Base-by-base conservation (phyloP, 2,888 invertebrate species). In the Lycophotia porphyrea region DNA sequence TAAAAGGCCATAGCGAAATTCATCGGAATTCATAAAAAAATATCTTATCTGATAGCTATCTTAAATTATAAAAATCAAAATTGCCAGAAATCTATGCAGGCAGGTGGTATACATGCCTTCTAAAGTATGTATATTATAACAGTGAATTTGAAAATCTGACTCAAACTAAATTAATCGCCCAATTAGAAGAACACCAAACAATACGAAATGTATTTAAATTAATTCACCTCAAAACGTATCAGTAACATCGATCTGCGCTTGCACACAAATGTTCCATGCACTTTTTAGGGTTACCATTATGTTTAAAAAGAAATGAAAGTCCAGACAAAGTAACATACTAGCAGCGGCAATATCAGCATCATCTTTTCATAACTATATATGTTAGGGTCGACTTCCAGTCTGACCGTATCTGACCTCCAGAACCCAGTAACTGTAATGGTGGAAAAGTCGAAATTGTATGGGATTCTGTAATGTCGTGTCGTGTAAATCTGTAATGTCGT, bases 191-290 rank as follows among this genome's bases (percentile, higher is more conserved):
- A 11, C 31, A 31, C 55, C 63, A 65, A 76, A 72, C 77, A 76
- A 68, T 36, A 73, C 42, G 11, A 77, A 85, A 86, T 78, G 52
- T 85, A 92, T 91, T 90, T 61, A 85, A 93, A 93, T 92, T 81
- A 88, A 93, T 93, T 91, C 93, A 92, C 91, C 87, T 88, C 84
- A 85, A 82, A 89, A 88, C 89, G 90, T 92, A 93, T 93, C 92
- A 81, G 83, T 80, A 76, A 74, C 85, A 85, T 76, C 76, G 80
- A 93, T 90, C 91, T 78, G 84, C 83, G 85, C 85, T 63, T 78
- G 86, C 86, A 86, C 90, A 91, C 92, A 92, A 90, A 91, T 93
- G 92, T 90, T 91, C 82, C 71, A 70, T 77, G 86, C 88, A 84
- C 76, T 86, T 90, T 85, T 88, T 89, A 89, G 64, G 55, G 81